phyloP scores from a whole-genome alignment of 2,113 vertebrate species.

The Nestor notabilis region DNA sequence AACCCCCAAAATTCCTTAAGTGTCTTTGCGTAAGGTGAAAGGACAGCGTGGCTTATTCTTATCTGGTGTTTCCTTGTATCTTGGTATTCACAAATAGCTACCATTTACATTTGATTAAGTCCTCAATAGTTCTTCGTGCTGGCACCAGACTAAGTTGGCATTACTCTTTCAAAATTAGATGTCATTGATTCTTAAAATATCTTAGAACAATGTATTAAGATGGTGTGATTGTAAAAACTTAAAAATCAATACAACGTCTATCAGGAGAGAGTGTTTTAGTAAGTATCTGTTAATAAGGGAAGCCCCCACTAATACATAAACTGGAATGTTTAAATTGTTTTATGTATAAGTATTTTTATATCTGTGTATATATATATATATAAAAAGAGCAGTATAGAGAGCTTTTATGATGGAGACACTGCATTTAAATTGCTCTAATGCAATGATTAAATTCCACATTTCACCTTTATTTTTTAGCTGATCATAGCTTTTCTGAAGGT shows the following conservation, averaged over 20 bases:
- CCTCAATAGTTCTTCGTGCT: neutral
- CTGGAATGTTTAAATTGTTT: neutral
- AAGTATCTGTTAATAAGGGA: neutral
- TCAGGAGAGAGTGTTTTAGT: neutral
- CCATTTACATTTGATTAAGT: neutral
- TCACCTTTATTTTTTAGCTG: neutral
- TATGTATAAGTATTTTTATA: neutral
- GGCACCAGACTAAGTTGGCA: neutral
- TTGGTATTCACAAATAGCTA: neutral
- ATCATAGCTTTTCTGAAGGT: neutral
- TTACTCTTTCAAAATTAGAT: neutral
- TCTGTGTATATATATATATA: fast-evolving
- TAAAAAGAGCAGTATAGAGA: neutral
- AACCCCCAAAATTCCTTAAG: neutral
- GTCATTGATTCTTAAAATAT: neutral
- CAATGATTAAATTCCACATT: neutral
- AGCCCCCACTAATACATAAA: neutral
- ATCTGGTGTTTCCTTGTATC: neutral
- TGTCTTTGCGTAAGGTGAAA: neutral
- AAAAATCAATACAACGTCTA: neutral
- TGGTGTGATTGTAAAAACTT: neutral
- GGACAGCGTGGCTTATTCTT: neutral
- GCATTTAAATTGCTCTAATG: neutral
- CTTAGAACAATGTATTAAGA: neutral
- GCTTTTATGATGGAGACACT: neutral